Evolutionary conservation across 2,797 vertebrate genomes (phyloP).

Genomic region (Euphonia xanthogaster): DNA sequence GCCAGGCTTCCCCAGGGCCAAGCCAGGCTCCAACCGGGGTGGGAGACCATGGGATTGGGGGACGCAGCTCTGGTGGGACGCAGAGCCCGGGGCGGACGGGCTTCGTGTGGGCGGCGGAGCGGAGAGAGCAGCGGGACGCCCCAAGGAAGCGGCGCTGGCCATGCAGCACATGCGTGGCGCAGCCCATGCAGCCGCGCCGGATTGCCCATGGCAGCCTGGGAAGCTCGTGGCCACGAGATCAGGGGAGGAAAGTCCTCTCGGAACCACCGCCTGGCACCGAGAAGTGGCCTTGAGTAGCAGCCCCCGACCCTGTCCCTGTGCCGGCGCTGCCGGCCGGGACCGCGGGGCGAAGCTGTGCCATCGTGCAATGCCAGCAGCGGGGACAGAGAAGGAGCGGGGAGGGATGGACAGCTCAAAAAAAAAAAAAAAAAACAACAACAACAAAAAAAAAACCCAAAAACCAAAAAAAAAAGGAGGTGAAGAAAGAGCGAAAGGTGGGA

Average conservation of each 20-base stretch:
- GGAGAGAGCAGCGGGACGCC: not conserved
- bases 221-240: not conserved
- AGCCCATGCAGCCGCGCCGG: not conserved
- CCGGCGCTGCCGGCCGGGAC: not conserved
- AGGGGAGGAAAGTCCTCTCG: not conserved
- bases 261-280: not conserved
- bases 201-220: not conserved
- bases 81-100: not conserved
- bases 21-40: not conserved
- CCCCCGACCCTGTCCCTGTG: not conserved
- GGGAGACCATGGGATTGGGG: fast-evolving
- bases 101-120: not conserved
- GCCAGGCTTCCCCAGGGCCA: not conserved
- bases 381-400: not conserved
- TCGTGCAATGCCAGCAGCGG: conserved; percentile 11
- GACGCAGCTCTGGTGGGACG: fast-evolving
- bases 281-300: not conserved
- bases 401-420: not conserved
- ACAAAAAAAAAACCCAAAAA: too few species aligned
- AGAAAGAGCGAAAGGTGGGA: not conserved
- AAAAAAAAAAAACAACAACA: too few species aligned
- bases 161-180: not conserved
- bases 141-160: not conserved
- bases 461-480: not conserved
- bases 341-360: conserved; percentile 46